Evolutionary conservation across 2,113 vertebrate species (phyloP).

Genomic region (Ptilorrhoa leucosticta): DNA sequence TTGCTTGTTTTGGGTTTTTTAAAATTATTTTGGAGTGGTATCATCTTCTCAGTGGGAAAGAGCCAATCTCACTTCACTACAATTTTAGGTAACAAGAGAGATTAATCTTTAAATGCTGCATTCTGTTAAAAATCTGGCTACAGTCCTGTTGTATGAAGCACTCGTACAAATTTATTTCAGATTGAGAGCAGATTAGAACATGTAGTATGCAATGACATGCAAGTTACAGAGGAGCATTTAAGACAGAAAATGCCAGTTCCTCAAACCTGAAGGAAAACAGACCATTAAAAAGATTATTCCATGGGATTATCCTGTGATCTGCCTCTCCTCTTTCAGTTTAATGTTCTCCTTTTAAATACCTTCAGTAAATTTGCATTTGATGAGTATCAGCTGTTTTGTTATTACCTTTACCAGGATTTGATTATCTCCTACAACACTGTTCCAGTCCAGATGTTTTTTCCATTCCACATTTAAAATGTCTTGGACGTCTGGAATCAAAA

Average conservation of each 20-base stretch:
- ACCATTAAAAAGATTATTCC: not conserved
- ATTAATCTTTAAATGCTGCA: not conserved
- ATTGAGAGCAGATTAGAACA: not conserved
- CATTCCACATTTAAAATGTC: not conserved
- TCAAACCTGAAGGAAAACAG: not conserved
- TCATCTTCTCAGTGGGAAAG: not conserved
- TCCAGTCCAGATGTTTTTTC: not conserved
- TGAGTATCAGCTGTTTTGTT: not conserved
- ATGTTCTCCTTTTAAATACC: not conserved
- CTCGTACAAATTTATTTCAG: not conserved
- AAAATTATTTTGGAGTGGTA: not conserved
- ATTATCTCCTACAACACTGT: not conserved
- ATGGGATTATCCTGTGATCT: not conserved
- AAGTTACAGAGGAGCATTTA: not conserved
- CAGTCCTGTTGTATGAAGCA: not conserved
- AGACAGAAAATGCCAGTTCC: not conserved
- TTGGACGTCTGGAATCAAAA: not conserved
- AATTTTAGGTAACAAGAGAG: not conserved
- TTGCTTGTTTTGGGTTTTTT: not conserved
- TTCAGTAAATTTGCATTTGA: slow-evolving; percentile 2
- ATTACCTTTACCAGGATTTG: not conserved
- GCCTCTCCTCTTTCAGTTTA: not conserved
- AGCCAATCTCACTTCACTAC: not conserved
- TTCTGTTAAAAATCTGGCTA: not conserved
- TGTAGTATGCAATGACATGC: not conserved